Conservation (phyloP, 1,140 invertebrate genomes). For the Lysiphlebus fabarum region DNA sequence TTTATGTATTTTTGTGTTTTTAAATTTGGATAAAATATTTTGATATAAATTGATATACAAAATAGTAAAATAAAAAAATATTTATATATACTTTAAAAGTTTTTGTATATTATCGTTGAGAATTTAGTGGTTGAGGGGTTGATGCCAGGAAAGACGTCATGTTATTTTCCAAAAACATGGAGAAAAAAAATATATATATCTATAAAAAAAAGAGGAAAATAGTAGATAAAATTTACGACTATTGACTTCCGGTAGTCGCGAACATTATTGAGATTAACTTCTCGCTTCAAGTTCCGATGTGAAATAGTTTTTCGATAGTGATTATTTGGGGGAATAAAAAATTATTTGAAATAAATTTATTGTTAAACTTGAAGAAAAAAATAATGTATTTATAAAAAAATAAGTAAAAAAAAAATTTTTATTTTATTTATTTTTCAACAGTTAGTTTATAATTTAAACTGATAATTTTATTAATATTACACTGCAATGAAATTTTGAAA, state of each 20-base stretch:
- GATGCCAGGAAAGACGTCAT: slow-evolving; percentile 3
- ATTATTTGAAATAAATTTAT: no score
- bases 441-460: no score
- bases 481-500: no score
- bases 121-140: no score
- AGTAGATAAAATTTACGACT: slow-evolving; percentile 37
- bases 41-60: not conserved
- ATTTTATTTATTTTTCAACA: no score
- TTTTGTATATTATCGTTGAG: not conserved
- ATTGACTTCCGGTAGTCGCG: slow-evolving; percentile 37
- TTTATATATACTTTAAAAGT: not conserved
- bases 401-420: not conserved
- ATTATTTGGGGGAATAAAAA: no score
- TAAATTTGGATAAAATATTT: not conserved
- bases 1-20: not conserved
- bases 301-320: not conserved
- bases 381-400: not conserved
- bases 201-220: slow-evolving; percentile 20
- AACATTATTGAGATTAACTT: slow-evolving; percentile 47
- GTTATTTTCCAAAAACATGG: slow-evolving; percentile 19
- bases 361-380: not conserved
- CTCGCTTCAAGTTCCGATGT: slow-evolving; percentile 5
- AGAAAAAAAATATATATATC: slow-evolving; percentile 19
- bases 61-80: not conserved
- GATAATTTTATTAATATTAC: no score